phyloP scores from a whole-genome alignment of 2,797 vertebrate genomes.

The Pelodytes ibericus region DNA sequence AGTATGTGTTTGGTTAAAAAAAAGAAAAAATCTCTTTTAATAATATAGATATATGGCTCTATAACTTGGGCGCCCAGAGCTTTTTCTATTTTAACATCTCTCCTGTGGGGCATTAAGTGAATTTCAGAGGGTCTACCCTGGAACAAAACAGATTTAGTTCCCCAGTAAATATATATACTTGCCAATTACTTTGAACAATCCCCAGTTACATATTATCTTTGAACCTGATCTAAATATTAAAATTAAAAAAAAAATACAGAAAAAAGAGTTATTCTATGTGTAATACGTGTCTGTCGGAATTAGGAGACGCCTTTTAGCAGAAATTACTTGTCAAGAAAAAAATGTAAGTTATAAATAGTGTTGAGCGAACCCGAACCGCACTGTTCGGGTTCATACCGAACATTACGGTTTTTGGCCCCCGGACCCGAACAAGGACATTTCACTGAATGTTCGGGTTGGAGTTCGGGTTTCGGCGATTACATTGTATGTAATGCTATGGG shows the following conservation, averaged over 20 bases:
- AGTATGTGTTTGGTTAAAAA: too few species aligned
- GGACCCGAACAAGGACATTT: too few species aligned
- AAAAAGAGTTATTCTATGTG: conserved; percentile 26
- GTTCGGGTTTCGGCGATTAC: too few species aligned
- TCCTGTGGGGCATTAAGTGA: neutral
- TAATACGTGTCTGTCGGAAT: conserved; percentile 23
- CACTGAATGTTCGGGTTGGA: too few species aligned
- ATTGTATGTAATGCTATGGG: too few species aligned
- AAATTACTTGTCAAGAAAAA: conserved; percentile 12
- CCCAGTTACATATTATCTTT: neutral
- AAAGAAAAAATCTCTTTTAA: too few species aligned
- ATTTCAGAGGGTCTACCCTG: neutral
- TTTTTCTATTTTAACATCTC: neutral
- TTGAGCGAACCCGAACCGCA: too few species aligned
- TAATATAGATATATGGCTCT: too few species aligned
- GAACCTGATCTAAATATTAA: neutral
- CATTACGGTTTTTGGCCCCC: too few species aligned
- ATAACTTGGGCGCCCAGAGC: too few species aligned
- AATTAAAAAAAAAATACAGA: neutral
- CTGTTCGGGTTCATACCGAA: too few species aligned
- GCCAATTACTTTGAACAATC: neutral
- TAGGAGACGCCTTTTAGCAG: conserved; percentile 29
- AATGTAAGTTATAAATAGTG: neutral
- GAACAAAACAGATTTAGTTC: neutral
- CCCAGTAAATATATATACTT: conserved; percentile 19